Evolutionary conservation across 2,797 vertebrate species (phyloP).

Genomic region (Alcedo atthis): DNA sequence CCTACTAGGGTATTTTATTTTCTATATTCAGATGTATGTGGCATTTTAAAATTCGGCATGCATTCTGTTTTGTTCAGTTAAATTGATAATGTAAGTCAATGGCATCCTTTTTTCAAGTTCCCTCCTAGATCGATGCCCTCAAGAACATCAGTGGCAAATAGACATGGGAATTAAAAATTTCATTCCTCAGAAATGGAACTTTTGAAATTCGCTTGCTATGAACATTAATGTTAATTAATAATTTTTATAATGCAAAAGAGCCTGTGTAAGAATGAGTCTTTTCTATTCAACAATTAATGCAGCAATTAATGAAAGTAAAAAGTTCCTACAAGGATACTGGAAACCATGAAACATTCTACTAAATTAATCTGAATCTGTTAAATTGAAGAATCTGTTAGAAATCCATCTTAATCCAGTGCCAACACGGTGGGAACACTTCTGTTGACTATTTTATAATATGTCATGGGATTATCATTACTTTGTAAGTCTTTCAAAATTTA

Average conservation of each 20-base stretch:
- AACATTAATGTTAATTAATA: constrained; percentile 28
- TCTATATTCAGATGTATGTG: background rate
- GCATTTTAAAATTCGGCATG: background rate
- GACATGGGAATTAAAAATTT: background rate
- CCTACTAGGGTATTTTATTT: background rate
- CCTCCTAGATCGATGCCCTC: background rate
- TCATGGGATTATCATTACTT: background rate
- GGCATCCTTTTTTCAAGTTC: background rate
- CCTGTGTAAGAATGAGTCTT: background rate
- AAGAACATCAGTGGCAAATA: background rate
- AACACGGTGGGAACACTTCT: background rate
- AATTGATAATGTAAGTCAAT: background rate
- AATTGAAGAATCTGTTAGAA: constrained; percentile 10
- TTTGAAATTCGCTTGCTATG: background rate
- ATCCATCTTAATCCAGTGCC: constrained; percentile 1
- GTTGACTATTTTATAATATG: background rate
- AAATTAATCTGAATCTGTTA: constrained; percentile 12
- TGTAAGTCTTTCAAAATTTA: background rate
- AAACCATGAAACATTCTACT: background rate
- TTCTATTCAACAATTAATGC: background rate
- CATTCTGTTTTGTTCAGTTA: background rate
- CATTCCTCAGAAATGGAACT: background rate
- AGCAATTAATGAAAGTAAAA: constrained; percentile 2
- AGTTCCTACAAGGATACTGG: background rate
- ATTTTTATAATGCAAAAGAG: background rate